These are phyloP conservation scores for Mystacides longicornis DNA, from an alignment of 2,888 invertebrate species.

Conservation along the genomic window DNA sequence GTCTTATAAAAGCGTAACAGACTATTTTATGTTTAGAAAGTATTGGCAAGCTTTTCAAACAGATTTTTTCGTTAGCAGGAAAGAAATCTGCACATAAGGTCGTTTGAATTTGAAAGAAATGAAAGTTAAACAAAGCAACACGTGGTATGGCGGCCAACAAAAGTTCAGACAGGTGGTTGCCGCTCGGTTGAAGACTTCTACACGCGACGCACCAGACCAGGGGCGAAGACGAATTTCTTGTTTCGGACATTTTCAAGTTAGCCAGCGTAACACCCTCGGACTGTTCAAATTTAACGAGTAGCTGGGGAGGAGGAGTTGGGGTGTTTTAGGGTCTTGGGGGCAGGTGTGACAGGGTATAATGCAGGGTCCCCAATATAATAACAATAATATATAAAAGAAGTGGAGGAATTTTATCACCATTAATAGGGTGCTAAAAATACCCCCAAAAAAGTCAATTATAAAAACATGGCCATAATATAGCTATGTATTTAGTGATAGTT, in stretches of 20 bases:
- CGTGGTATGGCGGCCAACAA: too few relatives aligned
- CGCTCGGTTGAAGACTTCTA: too few relatives aligned
- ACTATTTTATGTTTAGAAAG: too few relatives aligned
- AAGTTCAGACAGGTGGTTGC: too few relatives aligned
- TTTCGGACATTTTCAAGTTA: neutral
- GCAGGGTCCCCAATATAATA: neutral
- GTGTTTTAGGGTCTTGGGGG: neutral
- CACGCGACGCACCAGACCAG: too few relatives aligned
- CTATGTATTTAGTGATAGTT: neutral
- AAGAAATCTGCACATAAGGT: too few relatives aligned
- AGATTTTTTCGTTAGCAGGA: too few relatives aligned
- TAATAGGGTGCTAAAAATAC: slow-evolving; percentile 14
- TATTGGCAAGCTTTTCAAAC: too few relatives aligned
- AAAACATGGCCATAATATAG: neutral
- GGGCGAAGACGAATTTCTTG: neutral
- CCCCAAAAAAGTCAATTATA: slow-evolving; percentile 7
- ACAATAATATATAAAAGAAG: slow-evolving; percentile 6
- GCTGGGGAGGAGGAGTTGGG: slow-evolving; percentile 4
- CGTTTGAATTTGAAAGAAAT: too few relatives aligned
- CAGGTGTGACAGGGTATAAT: slow-evolving; percentile 13
- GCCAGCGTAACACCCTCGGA: neutral
- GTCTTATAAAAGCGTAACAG: too few relatives aligned
- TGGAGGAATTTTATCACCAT: slow-evolving; percentile 16
- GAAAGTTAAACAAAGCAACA: too few relatives aligned
- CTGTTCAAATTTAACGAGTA: neutral